Evolutionary conservation across 2,888 invertebrate genomes (phyloP).

Genomic region (Andrena haemorrhoa): DNA sequence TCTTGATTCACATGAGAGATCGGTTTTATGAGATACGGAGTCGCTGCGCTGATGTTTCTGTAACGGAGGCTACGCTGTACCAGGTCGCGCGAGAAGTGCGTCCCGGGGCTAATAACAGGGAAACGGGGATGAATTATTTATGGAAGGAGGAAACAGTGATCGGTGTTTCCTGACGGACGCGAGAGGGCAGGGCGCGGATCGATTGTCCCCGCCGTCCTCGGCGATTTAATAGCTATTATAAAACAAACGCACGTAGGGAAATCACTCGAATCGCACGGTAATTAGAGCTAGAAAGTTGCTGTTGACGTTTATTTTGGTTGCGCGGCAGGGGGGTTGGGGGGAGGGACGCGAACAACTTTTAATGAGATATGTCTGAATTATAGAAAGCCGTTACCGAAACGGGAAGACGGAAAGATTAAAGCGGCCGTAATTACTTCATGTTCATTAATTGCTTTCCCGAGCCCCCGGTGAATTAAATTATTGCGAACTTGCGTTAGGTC

Average conservation of each 20-base stretch:
- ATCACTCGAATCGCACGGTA: constrained; percentile 61
- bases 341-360: constrained; percentile 60
- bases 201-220: constrained; percentile 27
- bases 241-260: constrained; percentile 56
- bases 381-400: constrained; percentile 63
- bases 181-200: constrained; percentile 4
- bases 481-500: constrained; percentile 50
- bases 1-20: too few relatives aligned
- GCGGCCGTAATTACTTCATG: constrained; percentile 63
- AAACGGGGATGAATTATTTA: too few relatives aligned
- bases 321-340: background rate
- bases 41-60: too few relatives aligned
- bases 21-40: too few relatives aligned
- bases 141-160: background rate
- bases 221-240: constrained; percentile 47
- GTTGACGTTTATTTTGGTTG: constrained; percentile 65
- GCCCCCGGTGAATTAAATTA: constrained; percentile 61
- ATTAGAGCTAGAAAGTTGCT: constrained; percentile 61
- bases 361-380: constrained; percentile 69
- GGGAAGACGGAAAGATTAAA: constrained; percentile 67
- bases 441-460: constrained; percentile 65
- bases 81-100: too few relatives aligned
- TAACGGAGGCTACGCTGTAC: too few relatives aligned
- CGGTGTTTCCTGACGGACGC: background rate
- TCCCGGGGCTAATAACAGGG: too few relatives aligned